Evolutionary conservation across 1,140 invertebrate species (phyloP), one percentile per base, ranked within the genome.

Genomic region (Daktulosphaira vitifoliae): DNA sequence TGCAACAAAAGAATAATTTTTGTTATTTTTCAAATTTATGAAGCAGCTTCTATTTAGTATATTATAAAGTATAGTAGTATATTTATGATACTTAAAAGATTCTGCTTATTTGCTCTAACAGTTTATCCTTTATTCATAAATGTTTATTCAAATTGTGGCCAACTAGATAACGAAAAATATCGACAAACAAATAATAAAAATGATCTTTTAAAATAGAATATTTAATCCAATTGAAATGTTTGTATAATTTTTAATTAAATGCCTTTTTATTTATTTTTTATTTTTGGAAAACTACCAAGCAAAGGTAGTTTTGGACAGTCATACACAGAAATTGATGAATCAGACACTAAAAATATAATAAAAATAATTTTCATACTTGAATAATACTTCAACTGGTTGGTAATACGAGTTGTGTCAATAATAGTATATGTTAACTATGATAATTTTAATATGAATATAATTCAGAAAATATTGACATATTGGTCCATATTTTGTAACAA

Each of bases 51-150:
- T 20, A 39, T 39, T 54, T 33, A 6, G 29, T 18, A 39, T 39
- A 39, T n/a, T 33, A 33, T 9, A 22, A 38, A 33, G 52, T 54
- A 15, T 54, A 22, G n/a, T 16, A 20, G 22, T 38, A 20, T 38
- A 22, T 26, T 26, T 39, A 54, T 54, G 52, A 2, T 54, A 22
- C 13, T 38, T 38, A 39, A 26, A 54, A n/a, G 37, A 20, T 38
- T 39, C 20, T 54, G 52, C 37, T 39, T 38, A 18, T 2, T 38
- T 39, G 18, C 52, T 54, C 29, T 16, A 54, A 38, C 20, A 38
- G 29, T 38, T 53, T 29, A 53, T 20, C 51, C 51, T 53, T 15
- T 53, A 15, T 53, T 39, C 20, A 54, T 38, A 39, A 54, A 54
- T 39, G 52, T 38, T 22, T 11, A 22, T n/a, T 39, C 51, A 37